Evolutionary conservation across 2,797 vertebrate genomes (phyloP).

Genomic region (Podargus strigoides): DNA sequence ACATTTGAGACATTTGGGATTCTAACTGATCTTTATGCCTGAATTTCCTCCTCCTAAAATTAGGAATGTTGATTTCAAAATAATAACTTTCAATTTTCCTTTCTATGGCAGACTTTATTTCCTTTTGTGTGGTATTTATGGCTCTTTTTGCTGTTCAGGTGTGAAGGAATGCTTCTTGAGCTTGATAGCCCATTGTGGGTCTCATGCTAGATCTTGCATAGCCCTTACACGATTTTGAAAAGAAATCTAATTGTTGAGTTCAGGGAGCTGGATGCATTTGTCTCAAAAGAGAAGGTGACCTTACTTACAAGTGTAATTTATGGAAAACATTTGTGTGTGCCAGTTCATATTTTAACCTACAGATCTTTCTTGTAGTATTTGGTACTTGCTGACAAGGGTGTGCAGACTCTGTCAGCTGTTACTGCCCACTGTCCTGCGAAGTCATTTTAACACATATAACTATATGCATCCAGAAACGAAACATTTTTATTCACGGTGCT

Average conservation of each 20-base stretch:
- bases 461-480: background rate
- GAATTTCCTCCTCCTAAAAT: background rate
- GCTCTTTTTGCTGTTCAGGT: background rate
- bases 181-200: background rate
- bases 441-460: background rate
- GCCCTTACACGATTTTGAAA: background rate
- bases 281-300: background rate
- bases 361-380: background rate
- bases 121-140: background rate
- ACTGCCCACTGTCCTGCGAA: background rate
- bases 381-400: background rate
- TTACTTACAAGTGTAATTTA: background rate
- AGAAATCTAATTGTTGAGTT: background rate
- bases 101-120: background rate
- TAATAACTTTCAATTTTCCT: background rate
- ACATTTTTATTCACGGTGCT: too few relatives aligned
- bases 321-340: background rate
- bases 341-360: background rate
- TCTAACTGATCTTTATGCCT: background rate
- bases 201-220: background rate
- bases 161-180: background rate
- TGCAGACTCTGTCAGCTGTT: background rate
- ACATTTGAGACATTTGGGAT: background rate
- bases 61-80: background rate
- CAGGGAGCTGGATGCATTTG: background rate